Percentiles rank a stretch among this genome's conserved stretches.
These are phyloP conservation scores for Ceuthmochares aereus DNA, from an alignment of 2,113 vertebrate species.

Conservation along the genomic window DNA sequence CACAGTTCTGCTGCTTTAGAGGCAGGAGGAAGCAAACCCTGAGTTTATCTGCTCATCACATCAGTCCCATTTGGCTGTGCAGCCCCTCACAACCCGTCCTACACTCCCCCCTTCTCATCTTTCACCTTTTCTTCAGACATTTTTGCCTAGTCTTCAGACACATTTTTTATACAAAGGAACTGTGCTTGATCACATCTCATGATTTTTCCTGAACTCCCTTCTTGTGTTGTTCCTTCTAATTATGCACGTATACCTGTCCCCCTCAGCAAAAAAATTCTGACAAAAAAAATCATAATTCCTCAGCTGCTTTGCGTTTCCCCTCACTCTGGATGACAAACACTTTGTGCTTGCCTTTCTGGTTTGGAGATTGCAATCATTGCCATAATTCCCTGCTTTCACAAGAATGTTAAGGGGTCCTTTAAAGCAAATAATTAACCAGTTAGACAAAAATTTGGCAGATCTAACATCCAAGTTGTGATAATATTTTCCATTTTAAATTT, in stretches of 20 bases:
- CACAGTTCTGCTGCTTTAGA: neutral
- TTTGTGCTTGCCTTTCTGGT: neutral
- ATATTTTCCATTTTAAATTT: slow-evolving; percentile 42
- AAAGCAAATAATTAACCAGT: slow-evolving; percentile 44
- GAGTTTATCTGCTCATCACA: neutral
- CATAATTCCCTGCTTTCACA: neutral
- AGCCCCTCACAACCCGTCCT: fast-evolving
- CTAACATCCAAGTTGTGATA: neutral
- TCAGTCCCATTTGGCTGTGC: fast-evolving
- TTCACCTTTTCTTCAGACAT: neutral
- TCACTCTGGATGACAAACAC: neutral
- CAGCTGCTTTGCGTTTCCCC: neutral
- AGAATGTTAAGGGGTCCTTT: slow-evolving; percentile 5
- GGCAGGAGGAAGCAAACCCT: neutral
- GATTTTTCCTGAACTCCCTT: neutral
- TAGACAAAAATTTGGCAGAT: neutral
- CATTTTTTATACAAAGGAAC: neutral
- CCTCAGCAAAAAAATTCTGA: neutral
- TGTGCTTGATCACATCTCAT: neutral
- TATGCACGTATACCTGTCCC: neutral
- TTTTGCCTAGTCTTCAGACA: neutral
- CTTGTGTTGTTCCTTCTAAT: neutral
- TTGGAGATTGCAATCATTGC: neutral
- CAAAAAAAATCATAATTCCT: neutral
- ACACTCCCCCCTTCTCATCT: neutral